Evolutionary conservation across 1,140 invertebrate species (phyloP).

Genomic region (Heliconius hewitsoni): DNA sequence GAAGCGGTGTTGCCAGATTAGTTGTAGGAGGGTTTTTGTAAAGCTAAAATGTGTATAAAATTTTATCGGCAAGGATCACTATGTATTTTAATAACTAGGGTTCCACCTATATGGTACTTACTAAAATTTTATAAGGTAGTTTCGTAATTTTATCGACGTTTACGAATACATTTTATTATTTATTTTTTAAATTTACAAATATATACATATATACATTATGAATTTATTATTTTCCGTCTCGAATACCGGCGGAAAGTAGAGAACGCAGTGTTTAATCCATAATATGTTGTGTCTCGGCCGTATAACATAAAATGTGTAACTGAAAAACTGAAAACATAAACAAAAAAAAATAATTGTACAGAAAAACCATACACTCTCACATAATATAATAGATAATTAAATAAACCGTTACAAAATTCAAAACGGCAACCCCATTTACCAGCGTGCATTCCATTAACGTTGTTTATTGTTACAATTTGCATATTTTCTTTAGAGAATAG

Average conservation of each 20-base stretch:
- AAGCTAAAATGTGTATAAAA: no score
- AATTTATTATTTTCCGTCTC: background rate
- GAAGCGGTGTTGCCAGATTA: no score
- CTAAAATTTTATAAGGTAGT: no score
- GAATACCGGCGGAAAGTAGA: background rate
- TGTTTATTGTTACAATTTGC: constrained; percentile 33
- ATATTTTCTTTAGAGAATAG: constrained; percentile 27
- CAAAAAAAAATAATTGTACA: background rate
- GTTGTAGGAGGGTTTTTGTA: no score
- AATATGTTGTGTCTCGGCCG: background rate
- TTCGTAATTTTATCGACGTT: no score
- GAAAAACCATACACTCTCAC: background rate
- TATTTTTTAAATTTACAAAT: no score
- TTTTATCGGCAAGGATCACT: no score
- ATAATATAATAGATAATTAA: constrained; percentile 17
- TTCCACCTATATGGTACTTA: no score
- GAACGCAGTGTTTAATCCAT: background rate
- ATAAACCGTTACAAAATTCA: constrained; percentile 8
- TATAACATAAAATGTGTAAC: background rate
- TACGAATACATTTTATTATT: no score
- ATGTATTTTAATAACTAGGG: no score
- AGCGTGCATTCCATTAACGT: constrained; percentile 20
- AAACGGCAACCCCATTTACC: constrained; percentile 17
- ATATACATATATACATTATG: no score
- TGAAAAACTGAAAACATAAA: background rate